These are phyloP conservation scores for Melieria omissa DNA, from an alignment of 2,888 invertebrate genomes.

Conservation along the genomic window DNA sequence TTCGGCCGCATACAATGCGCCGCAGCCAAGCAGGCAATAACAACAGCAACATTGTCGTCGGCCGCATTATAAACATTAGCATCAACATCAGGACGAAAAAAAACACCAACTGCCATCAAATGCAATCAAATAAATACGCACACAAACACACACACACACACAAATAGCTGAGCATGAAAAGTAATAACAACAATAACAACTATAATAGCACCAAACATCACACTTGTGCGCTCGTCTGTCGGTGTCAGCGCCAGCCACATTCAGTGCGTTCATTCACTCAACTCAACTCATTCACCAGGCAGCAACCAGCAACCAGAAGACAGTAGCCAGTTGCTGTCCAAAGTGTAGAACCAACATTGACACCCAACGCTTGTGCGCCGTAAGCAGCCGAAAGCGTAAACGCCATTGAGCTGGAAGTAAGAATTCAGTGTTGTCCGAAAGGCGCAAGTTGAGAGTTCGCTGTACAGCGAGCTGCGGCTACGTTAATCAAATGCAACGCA, in stretches of 20 bases:
- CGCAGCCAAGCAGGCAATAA: too few species aligned
- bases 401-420: background rate
- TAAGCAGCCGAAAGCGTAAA: background rate
- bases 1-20: too few species aligned
- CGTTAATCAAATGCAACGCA: too few species aligned
- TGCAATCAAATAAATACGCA: background rate
- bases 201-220: too few species aligned
- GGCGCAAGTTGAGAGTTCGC: constrained; percentile 19
- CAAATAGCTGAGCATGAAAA: too few species aligned
- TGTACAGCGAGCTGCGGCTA: background rate
- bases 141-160: background rate
- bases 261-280: background rate
- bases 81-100: too few species aligned
- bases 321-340: background rate
- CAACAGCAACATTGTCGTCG: too few species aligned
- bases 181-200: too few species aligned
- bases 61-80: too few species aligned
- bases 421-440: constrained; percentile 20
- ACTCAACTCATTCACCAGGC: background rate
- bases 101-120: too few species aligned
- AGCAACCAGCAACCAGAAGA: background rate
- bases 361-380: too few species aligned
- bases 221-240: too few species aligned
- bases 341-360: constrained; percentile 6
- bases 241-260: background rate